Evolutionary conservation across 1,140 invertebrate species (phyloP).

Genomic region (Diuraphis noxia): DNA sequence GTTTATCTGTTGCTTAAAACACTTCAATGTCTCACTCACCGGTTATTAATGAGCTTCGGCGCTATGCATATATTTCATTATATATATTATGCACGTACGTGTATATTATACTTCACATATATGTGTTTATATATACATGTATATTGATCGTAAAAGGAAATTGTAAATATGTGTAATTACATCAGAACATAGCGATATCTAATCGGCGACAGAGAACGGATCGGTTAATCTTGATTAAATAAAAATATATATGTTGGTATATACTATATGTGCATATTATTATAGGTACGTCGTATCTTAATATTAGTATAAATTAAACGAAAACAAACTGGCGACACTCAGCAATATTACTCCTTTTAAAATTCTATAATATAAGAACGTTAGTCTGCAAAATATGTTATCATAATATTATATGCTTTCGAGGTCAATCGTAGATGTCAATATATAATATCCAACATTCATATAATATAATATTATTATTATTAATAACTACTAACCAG

Average conservation of each 20-base stretch:
- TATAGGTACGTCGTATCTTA: not conserved
- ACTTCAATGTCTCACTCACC: slow-evolving; percentile 28
- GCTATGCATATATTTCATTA: not conserved
- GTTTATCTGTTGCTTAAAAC: slow-evolving; percentile 34
- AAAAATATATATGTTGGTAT: not conserved
- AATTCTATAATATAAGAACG: not conserved
- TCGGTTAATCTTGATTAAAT: slow-evolving; percentile 2
- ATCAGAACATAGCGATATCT: not conserved
- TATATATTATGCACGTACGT: not conserved
- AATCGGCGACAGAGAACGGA: not conserved
- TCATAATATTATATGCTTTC: not conserved
- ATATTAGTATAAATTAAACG: not conserved
- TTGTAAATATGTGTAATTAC: not conserved
- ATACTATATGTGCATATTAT: not conserved
- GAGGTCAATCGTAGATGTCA: not conserved
- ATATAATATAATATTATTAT: not conserved
- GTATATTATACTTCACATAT: not conserved
- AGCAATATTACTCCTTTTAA: not conserved
- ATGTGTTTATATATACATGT: not conserved
- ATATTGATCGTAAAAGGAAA: not conserved
- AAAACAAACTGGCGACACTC: not conserved
- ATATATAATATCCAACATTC: not conserved
- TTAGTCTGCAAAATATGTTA: not conserved
- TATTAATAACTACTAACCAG: too few relatives aligned
- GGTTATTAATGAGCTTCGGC: slow-evolving; percentile 14